Conservation (phyloP, 2,113 vertebrate species). For the Toxotes jaculatrix region DNA sequence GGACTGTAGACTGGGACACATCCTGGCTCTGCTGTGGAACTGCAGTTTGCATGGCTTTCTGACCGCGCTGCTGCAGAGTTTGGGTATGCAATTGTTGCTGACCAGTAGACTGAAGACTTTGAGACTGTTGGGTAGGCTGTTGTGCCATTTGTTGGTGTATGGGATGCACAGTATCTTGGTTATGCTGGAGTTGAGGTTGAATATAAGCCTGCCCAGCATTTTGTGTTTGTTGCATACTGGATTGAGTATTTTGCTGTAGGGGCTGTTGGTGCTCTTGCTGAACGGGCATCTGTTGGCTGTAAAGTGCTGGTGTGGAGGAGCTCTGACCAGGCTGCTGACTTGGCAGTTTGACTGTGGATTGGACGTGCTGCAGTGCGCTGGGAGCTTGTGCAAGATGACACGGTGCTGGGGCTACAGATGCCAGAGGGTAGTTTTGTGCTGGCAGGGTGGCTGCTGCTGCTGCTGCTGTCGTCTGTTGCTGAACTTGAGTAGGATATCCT, state of each 20-base stretch:
- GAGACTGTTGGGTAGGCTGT: slow-evolving; percentile 38
- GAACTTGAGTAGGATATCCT: slow-evolving; percentile 53
- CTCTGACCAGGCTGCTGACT: slow-evolving; percentile 68
- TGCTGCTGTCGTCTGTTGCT: slow-evolving; percentile 47
- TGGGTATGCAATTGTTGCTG: slow-evolving; percentile 52
- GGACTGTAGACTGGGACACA: slow-evolving; percentile 38
- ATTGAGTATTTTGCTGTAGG: slow-evolving; percentile 51
- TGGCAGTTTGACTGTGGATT: slow-evolving; percentile 42
- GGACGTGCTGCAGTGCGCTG: slow-evolving; percentile 57
- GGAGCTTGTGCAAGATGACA: slow-evolving; percentile 60
- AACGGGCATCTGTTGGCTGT: slow-evolving; percentile 63
- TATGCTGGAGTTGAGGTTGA: slow-evolving; percentile 57
- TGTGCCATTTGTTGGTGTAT: slow-evolving; percentile 61
- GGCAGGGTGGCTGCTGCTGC: slow-evolving; percentile 35
- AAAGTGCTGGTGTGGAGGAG: slow-evolving; percentile 69
- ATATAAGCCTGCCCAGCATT: slow-evolving; percentile 54
- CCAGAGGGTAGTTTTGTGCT: slow-evolving; percentile 59
- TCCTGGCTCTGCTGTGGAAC: slow-evolving; percentile 57
- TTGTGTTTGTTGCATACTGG: slow-evolving; percentile 55
- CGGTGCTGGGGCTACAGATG: slow-evolving; percentile 45
- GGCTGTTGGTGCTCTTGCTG: slow-evolving; percentile 68
- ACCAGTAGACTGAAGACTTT: slow-evolving; percentile 47
- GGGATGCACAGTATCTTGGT: slow-evolving; percentile 55
- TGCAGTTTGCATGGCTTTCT: slow-evolving; percentile 35
- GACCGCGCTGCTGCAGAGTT: slow-evolving; percentile 54